A percentile compares a stretch with the other conserved stretches of the same genome.
These are phyloP conservation scores for Penelope pileata DNA, from an alignment of 2,113 vertebrate species.

Conservation along the genomic window DNA sequence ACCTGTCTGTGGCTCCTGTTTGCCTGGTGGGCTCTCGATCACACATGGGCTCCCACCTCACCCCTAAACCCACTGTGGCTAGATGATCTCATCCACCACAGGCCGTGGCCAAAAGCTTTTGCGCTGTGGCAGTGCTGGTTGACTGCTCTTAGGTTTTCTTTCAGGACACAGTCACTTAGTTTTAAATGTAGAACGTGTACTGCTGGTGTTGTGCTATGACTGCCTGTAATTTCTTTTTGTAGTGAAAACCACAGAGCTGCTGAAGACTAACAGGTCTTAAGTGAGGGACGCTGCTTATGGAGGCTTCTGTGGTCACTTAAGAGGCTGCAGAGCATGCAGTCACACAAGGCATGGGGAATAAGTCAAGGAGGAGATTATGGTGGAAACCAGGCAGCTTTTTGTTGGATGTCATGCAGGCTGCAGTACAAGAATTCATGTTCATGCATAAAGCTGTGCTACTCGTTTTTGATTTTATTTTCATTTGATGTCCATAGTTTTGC, in stretches of 20 bases:
- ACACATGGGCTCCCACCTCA: rapidly evolving
- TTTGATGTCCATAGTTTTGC: background rate
- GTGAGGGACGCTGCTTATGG: rapidly evolving
- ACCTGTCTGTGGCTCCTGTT: rapidly evolving
- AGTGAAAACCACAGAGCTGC: background rate
- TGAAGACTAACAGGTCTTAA: background rate
- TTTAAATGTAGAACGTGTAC: background rate
- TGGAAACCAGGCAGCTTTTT: background rate
- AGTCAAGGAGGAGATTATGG: background rate
- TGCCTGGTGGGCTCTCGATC: rapidly evolving
- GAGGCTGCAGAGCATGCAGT: background rate
- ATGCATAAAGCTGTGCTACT: background rate
- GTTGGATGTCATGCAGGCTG: background rate
- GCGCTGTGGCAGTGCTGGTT: background rate
- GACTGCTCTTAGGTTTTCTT: background rate
- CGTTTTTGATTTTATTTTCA: background rate
- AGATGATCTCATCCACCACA: rapidly evolving
- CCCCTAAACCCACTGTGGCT: background rate
- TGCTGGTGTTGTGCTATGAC: rapidly evolving
- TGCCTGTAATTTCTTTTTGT: background rate
- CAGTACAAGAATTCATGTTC: background rate
- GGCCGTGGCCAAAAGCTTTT: background rate
- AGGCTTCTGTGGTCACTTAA: background rate
- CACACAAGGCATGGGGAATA: background rate
- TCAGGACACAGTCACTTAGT: background rate